Conservation (phyloP, 1,140 invertebrate genomes). For the Zaprionus nigranus region DNA sequence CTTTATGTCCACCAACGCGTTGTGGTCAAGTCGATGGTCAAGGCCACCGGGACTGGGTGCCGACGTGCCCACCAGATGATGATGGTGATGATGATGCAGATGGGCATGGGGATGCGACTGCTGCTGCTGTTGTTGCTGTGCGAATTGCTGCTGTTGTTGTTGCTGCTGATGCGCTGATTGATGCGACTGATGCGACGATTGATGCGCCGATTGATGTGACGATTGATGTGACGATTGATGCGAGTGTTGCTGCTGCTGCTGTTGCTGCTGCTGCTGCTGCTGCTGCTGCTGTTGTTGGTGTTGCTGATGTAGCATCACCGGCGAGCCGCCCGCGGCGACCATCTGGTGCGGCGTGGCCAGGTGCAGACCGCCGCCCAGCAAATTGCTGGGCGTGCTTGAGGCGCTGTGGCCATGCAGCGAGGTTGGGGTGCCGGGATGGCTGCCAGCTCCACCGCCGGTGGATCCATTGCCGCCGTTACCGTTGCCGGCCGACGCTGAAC, state of each 20-base stretch:
- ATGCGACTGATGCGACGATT: slow-evolving; percentile 30
- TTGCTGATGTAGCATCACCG: slow-evolving; percentile 82
- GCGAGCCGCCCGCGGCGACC: slow-evolving; percentile 82
- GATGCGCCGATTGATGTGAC: slow-evolving; percentile 23
- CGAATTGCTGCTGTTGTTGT: slow-evolving; percentile 45
- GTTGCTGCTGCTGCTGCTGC: slow-evolving; percentile 50
- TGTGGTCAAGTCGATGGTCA: slow-evolving; percentile 70
- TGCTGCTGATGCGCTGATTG: slow-evolving; percentile 47
- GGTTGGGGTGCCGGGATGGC: slow-evolving; percentile 84
- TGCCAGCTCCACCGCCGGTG: slow-evolving; percentile 67
- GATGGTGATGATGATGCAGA: slow-evolving; percentile 80
- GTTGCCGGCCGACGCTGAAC: slow-evolving; percentile 3
- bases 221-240: slow-evolving; percentile 46
- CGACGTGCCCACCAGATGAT: slow-evolving; percentile 62
- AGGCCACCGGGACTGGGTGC: slow-evolving; percentile 72
- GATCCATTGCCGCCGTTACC: slow-evolving; percentile 18
- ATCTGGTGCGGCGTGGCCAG: slow-evolving; percentile 81
- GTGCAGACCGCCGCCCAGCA: slow-evolving; percentile 75
- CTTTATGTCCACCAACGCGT: slow-evolving; percentile 77
- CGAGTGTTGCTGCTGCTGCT: slow-evolving; percentile 41
- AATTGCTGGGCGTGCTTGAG: slow-evolving; percentile 71
- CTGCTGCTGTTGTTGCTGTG: slow-evolving; percentile 67
- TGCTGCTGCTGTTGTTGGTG: slow-evolving; percentile 67
- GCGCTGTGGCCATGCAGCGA: slow-evolving; percentile 75
- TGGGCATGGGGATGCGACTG: slow-evolving; percentile 73